A percentile compares a stretch with the other conserved stretches of the same genome.
Evolutionary conservation across 2,113 vertebrate genomes (phyloP).

Genomic region (Chunga burmeisteri): DNA sequence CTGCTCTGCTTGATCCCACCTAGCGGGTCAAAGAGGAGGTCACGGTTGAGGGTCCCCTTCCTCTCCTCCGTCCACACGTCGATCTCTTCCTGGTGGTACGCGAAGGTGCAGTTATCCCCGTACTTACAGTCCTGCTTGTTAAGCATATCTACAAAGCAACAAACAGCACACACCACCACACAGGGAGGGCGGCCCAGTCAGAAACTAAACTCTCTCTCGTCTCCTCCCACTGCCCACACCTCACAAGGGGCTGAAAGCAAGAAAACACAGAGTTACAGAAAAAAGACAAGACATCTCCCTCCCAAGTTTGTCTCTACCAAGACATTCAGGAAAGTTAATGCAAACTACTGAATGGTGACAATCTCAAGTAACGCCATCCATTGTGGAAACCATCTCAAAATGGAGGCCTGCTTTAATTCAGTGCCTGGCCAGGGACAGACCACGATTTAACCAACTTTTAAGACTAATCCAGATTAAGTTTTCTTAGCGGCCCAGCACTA

Average conservation of each 20-base stretch:
- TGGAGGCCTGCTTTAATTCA: not conserved
- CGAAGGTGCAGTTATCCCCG: slow-evolving; percentile 93
- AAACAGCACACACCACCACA: slow-evolving; percentile 72
- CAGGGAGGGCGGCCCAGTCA: slow-evolving; percentile 44
- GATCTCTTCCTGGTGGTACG: slow-evolving; percentile 96
- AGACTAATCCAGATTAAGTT: not conserved
- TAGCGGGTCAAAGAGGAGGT: slow-evolving; percentile 83
- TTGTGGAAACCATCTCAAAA: not conserved
- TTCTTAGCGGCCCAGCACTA: not conserved
- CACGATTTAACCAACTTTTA: not conserved
- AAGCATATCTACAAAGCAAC: slow-evolving; percentile 86
- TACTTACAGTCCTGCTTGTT: slow-evolving; percentile 89
- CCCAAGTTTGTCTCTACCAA: not conserved
- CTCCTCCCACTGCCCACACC: slow-evolving; percentile 7
- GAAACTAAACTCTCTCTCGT: slow-evolving; percentile 5
- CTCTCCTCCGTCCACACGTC: slow-evolving; percentile 95
- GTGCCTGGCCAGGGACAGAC: not conserved
- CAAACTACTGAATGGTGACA: not conserved
- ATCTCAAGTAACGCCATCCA: not conserved
- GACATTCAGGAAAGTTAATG: not conserved
- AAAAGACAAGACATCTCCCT: not conserved
- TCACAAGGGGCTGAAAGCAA: not conserved
- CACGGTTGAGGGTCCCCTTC: slow-evolving; percentile 86
- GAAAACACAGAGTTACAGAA: not conserved
- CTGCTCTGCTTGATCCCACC: slow-evolving; percentile 78